Evolutionary conservation across 2,888 invertebrate species (phyloP).

Genomic region (Nebria brevicollis): DNA sequence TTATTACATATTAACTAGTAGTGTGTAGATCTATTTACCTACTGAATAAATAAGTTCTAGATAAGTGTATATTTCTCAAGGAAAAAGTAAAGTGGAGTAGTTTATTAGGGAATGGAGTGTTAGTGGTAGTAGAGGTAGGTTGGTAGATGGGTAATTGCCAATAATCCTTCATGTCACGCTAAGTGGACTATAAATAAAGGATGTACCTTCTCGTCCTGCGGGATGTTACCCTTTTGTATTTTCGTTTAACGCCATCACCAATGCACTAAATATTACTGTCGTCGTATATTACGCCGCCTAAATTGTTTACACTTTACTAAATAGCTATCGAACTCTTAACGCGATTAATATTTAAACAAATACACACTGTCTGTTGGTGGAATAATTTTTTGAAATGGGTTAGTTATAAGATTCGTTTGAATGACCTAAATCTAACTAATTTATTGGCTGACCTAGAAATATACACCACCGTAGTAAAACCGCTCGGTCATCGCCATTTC

Average conservation of each 20-base stretch:
- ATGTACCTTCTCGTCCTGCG: not conserved
- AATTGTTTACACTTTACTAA: too few relatives aligned
- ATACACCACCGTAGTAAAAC: not conserved
- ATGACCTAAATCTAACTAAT: constrained; percentile 12
- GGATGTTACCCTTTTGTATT: not conserved
- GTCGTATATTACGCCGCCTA: too few relatives aligned
- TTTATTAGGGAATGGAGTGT: not conserved
- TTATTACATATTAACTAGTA: too few relatives aligned
- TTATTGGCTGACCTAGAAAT: constrained; percentile 12
- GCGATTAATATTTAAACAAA: too few relatives aligned
- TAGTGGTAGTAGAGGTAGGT: not conserved
- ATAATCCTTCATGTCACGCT: constrained; percentile 29
- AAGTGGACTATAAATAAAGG: constrained; percentile 26
- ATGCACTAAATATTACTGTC: too few relatives aligned
- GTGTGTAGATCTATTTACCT: too few relatives aligned
- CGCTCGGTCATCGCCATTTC: constrained; percentile 14
- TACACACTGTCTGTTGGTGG: too few relatives aligned
- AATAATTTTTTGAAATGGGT: too few relatives aligned
- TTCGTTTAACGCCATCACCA: not conserved
- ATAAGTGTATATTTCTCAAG: too few relatives aligned
- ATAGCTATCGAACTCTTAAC: too few relatives aligned
- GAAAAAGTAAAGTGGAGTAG: not conserved
- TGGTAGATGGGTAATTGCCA: constrained; percentile 13
- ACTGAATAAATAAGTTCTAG: too few relatives aligned
- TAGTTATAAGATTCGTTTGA: not conserved